Percentiles rank a stretch among this genome's conserved stretches.
Evolutionary conservation across 2,888 invertebrate genomes (phyloP).

Genomic region (Hyppa rectilinea): DNA sequence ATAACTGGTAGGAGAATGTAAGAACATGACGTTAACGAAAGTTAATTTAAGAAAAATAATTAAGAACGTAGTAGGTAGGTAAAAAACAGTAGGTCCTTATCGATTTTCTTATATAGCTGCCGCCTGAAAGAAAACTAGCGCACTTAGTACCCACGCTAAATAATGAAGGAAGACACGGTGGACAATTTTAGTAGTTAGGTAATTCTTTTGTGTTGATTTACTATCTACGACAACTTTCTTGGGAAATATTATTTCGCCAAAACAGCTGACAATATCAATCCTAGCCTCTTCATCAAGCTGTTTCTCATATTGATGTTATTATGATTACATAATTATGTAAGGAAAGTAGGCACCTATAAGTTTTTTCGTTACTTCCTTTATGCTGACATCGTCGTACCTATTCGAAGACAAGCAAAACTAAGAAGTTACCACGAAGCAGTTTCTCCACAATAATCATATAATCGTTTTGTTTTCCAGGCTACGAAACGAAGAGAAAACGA

Average conservation of each 20-base stretch:
- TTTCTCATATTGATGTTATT: constrained; percentile 8
- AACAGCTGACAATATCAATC: background rate
- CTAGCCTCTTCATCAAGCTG: background rate
- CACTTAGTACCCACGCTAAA: background rate
- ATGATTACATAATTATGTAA: background rate
- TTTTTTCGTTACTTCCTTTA: constrained; percentile 11
- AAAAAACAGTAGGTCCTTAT: background rate
- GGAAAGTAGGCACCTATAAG: background rate
- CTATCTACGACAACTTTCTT: background rate
- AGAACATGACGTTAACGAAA: constrained; percentile 15
- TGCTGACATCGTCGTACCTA: background rate
- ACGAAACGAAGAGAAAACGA: constrained; percentile 21
- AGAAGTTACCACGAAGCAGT: constrained; percentile 44
- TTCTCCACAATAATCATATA: constrained; percentile 48
- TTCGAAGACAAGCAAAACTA: constrained; percentile 30
- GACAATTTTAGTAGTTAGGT: background rate
- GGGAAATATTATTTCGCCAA: constrained; percentile 2
- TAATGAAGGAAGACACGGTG: background rate
- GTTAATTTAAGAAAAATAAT: constrained; percentile 24
- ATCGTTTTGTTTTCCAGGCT: constrained; percentile 59
- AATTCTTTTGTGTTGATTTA: background rate
- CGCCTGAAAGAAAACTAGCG: background rate
- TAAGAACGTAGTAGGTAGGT: constrained; percentile 6
- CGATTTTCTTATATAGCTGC: constrained; percentile 4
- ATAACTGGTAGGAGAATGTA: constrained; percentile 16